Evolutionary conservation across 1,140 invertebrate species (phyloP).

Genomic region (Mylabris phalerata): DNA sequence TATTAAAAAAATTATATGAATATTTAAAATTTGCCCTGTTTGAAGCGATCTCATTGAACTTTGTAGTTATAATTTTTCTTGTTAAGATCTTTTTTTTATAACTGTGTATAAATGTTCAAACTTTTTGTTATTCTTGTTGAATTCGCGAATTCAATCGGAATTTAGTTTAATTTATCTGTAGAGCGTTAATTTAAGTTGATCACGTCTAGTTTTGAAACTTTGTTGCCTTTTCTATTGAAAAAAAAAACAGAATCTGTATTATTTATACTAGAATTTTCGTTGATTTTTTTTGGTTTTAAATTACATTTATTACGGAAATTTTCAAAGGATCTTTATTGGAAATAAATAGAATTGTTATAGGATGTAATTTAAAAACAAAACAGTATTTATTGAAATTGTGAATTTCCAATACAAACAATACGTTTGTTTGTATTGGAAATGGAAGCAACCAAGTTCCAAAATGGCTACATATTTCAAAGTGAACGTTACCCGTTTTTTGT

Average conservation of each 20-base stretch:
- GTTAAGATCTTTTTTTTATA: conserved; percentile 36
- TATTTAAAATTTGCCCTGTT: conserved; percentile 39
- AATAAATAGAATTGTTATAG: too few species aligned
- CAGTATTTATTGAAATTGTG: too few species aligned
- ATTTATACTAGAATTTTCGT: too few species aligned
- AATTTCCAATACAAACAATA: too few species aligned
- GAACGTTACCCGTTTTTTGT: conserved; percentile 35
- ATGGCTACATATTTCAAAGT: conserved; percentile 22
- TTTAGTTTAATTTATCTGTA: neutral
- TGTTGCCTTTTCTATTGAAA: conserved; percentile 4
- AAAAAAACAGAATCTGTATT: too few species aligned
- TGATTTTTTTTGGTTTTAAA: too few species aligned
- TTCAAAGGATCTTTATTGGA: too few species aligned
- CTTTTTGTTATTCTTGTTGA: conserved; percentile 4
- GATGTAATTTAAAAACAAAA: too few species aligned
- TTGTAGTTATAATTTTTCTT: conserved; percentile 39
- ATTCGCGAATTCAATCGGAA: conserved; percentile 7
- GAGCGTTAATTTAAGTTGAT: conserved; percentile 3
- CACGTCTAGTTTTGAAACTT: conserved; percentile 6
- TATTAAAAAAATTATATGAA: conserved; percentile 25
- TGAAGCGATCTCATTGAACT: conserved; percentile 43
- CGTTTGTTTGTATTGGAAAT: too few species aligned
- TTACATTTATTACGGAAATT: too few species aligned
- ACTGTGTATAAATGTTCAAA: neutral
- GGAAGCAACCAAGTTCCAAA: neutral